A percentile compares a stretch with the other conserved stretches of the same genome.
These are phyloP conservation scores for Oscheius onirici DNA, from an alignment of 2,888 invertebrate species.

Conservation along the genomic window DNA sequence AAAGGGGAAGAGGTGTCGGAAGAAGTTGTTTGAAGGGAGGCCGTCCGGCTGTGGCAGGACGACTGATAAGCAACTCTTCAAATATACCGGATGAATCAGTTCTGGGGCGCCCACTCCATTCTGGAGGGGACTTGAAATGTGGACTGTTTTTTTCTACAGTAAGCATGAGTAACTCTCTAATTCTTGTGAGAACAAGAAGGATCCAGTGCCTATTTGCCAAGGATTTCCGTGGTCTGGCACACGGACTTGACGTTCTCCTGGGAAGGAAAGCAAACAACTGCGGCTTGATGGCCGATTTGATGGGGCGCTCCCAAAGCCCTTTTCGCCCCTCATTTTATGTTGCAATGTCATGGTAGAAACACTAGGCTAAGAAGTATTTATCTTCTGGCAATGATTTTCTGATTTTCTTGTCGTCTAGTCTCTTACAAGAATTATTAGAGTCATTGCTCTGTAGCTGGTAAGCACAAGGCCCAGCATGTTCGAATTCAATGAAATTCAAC, in stretches of 20 bases:
- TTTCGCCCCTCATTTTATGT: too few relatives aligned
- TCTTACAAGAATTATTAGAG: too few relatives aligned
- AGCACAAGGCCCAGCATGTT: too few relatives aligned
- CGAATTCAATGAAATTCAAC: too few relatives aligned
- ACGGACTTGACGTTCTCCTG: constrained; percentile 18
- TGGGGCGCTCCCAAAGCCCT: constrained; percentile 4
- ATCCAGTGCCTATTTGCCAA: too few relatives aligned
- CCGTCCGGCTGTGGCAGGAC: constrained; percentile 11
- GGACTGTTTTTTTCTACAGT: too few relatives aligned
- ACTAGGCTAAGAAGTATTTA: too few relatives aligned
- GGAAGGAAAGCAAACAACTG: constrained; percentile 28
- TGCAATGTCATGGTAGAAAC: too few relatives aligned
- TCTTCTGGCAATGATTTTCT: too few relatives aligned
- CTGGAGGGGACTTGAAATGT: too few relatives aligned
- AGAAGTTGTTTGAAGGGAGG: constrained; percentile 22
- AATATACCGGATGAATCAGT: constrained; percentile 26
- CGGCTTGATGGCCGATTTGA: constrained; percentile 26
- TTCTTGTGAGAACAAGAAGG: neutral
- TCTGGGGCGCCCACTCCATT: constrained; percentile 18
- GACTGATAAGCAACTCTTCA: constrained; percentile 29
- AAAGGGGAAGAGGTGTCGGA: constrained; percentile 1
- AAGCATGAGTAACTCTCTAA: constrained; percentile 17
- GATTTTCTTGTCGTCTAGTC: too few relatives aligned
- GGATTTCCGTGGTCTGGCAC: constrained; percentile 4
- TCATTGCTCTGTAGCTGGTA: too few relatives aligned